Evolutionary conservation across 92 coral and sea anemone genomes (phyloP).

Genomic region (Paramuricea clavata): DNA sequence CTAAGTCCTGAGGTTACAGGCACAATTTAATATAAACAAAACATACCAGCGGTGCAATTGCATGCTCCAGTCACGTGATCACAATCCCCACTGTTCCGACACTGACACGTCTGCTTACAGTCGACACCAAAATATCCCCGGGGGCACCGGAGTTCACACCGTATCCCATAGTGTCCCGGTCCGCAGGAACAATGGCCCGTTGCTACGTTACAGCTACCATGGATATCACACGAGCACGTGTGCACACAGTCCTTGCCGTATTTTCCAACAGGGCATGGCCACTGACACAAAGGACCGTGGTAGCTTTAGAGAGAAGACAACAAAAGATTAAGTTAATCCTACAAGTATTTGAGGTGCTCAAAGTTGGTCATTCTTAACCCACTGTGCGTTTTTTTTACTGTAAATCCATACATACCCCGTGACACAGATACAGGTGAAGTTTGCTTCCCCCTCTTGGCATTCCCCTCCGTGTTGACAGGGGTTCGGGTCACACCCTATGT

Average conservation of each 20-base stretch:
- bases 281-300: constrained; percentile 86
- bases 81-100: constrained; percentile 78
- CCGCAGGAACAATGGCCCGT: constrained; percentile 86
- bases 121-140: constrained; percentile 87
- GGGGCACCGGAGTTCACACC: constrained; percentile 74
- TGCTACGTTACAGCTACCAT: constrained; percentile 81
- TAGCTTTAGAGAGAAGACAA: constrained; percentile 73
- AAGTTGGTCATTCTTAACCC: no score
- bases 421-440: neutral
- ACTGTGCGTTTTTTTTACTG: no score
- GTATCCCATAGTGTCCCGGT: constrained; percentile 77
- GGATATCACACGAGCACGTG: constrained; percentile 73
- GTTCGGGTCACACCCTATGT: constrained; percentile 86
- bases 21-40: no score
- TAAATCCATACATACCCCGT: constrained; percentile 50
- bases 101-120: constrained; percentile 89
- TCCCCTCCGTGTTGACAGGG: constrained; percentile 85
- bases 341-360: no score
- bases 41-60: constrained; percentile 74
- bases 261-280: constrained; percentile 82
- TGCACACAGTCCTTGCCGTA: constrained; percentile 85
- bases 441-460: neutral
- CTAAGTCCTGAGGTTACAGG: no score
- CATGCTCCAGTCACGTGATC: constrained; percentile 80
- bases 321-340: constrained; percentile 65